phyloP scores from a whole-genome alignment of 1,140 invertebrate species.

The Lepeophtheirus salmonis region DNA sequence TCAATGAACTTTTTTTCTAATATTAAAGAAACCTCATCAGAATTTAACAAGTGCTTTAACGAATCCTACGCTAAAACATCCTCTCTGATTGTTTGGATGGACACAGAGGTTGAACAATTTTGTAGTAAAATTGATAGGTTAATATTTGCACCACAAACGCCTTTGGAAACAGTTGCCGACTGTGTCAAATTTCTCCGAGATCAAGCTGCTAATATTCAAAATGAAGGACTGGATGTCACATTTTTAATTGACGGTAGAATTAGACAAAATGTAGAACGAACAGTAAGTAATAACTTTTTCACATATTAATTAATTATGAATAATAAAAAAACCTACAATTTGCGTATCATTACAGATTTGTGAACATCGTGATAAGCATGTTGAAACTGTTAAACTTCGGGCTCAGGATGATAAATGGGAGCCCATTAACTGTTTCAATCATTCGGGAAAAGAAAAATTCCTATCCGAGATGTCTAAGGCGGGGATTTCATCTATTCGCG shows the following conservation, averaged over 20 bases:
- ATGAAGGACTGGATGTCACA: conserved; percentile 44
- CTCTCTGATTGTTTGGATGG: not conserved
- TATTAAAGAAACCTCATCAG: conserved; percentile 61
- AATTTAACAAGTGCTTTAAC: conserved; percentile 57
- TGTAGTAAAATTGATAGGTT: not conserved
- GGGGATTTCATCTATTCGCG: conserved; percentile 33
- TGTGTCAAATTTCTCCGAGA: not conserved
- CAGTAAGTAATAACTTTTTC: conserved; percentile 20
- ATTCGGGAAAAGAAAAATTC: conserved; percentile 33
- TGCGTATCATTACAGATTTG: conserved; percentile 31
- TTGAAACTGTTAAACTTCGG: conserved; percentile 49
- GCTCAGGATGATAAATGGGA: conserved; percentile 49
- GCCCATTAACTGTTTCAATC: conserved; percentile 43
- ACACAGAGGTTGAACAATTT: not conserved
- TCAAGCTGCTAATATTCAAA: not conserved
- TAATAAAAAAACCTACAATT: no score
- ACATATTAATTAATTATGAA: no score
- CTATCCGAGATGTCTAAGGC: conserved; percentile 36
- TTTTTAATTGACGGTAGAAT: conserved; percentile 64
- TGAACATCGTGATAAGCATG: conserved; percentile 48
- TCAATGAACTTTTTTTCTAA: conserved; percentile 70
- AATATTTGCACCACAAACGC: not conserved
- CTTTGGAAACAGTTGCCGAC: not conserved
- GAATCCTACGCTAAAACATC: not conserved
- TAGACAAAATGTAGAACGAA: conserved; percentile 39